These are phyloP conservation scores for Leptopilina clavipes DNA, from an alignment of 1,140 invertebrate genomes.

Conservation along the genomic window DNA sequence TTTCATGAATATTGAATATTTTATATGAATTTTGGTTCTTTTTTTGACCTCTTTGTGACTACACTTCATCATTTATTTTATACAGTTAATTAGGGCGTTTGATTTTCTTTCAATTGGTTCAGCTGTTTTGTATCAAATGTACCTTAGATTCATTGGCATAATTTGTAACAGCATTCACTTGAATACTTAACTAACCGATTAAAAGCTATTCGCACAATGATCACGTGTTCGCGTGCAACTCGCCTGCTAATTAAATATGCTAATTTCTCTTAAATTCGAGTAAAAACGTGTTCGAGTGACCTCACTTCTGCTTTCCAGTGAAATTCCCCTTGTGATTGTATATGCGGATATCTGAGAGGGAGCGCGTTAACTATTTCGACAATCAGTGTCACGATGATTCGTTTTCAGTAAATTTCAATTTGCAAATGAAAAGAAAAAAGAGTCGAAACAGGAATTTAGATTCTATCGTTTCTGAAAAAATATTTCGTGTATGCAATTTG, in stretches of 20 bases:
- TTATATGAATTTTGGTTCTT: no score
- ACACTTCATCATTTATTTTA: no score
- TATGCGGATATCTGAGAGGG: not conserved
- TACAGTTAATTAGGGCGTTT: not conserved
- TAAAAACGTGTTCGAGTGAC: constrained; percentile 31
- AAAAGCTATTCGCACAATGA: constrained; percentile 20
- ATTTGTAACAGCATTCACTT: not conserved
- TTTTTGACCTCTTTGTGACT: no score
- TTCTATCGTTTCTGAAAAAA: not conserved
- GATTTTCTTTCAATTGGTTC: not conserved
- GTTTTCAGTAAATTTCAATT: not conserved
- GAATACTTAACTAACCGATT: constrained; percentile 4
- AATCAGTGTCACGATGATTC: not conserved
- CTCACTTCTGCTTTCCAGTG: not conserved
- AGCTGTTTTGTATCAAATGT: not conserved
- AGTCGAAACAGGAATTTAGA: not conserved
- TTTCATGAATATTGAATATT: no score
- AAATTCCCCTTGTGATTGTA: not conserved
- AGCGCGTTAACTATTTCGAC: not conserved
- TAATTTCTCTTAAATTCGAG: constrained; percentile 50
- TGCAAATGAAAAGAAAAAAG: not conserved
- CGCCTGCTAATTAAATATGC: constrained; percentile 59
- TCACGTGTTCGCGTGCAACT: constrained; percentile 35
- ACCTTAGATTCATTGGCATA: not conserved
- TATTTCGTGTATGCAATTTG: not conserved